Conservation (phyloP, 1,140 invertebrate species). For the Drosophila nannoptera region DNA sequence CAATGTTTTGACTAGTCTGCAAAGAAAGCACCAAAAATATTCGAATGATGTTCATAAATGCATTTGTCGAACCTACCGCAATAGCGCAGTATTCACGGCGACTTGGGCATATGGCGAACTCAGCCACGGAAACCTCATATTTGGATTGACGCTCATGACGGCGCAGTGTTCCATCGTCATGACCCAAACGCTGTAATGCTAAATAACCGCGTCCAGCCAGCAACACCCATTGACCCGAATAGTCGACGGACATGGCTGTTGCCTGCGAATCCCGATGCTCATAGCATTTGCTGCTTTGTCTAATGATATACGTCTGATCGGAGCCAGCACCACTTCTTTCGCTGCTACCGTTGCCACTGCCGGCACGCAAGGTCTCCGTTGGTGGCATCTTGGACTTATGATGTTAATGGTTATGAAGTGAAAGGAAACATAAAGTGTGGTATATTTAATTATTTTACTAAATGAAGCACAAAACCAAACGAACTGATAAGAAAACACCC, state of each 20-base stretch:
- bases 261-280: conserved; percentile 85
- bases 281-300: conserved; percentile 71
- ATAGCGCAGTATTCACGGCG: conserved; percentile 92
- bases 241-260: conserved; percentile 94
- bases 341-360: conserved; percentile 34
- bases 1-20: conserved; percentile 90
- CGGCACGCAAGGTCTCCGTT: conserved; percentile 60
- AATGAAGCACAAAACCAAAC: conserved; percentile 31
- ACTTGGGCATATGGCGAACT: conserved; percentile 92
- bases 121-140: conserved; percentile 94
- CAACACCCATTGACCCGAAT: conserved; percentile 89
- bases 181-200: conserved; percentile 87
- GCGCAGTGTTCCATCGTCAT: conserved; percentile 85
- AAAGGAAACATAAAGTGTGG: conserved; percentile 38
- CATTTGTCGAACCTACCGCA: conserved; percentile 84
- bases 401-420: conserved; percentile 1
- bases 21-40: conserved; percentile 22
- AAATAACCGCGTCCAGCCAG: conserved; percentile 87
- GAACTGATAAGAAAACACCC: conserved; percentile 43
- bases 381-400: conserved; percentile 51
- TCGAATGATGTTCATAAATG: not conserved
- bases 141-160: conserved; percentile 93
- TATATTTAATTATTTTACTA: conserved; percentile 33
- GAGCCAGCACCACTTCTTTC: conserved; percentile 30
- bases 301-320: conserved; percentile 66